Evolutionary conservation across 2,797 vertebrate genomes (phyloP).

Genomic region (Cercopithecus hamlyni): DNA sequence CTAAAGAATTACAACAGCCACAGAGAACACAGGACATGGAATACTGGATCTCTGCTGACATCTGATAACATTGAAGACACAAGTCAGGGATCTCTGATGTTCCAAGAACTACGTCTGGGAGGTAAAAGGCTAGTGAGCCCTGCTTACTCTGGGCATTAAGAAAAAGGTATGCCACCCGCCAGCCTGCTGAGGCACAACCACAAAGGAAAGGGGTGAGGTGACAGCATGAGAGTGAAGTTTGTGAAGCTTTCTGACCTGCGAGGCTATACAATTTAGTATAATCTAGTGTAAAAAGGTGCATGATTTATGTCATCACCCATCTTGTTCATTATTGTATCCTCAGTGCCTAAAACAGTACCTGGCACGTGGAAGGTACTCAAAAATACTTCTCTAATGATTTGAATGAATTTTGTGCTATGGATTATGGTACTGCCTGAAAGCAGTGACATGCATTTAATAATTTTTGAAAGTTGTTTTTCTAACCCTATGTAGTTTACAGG

Average conservation of each 20-base stretch:
- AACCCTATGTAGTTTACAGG: not conserved
- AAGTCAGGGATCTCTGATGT: not conserved
- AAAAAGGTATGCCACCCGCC: not conserved
- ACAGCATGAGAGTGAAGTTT: not conserved
- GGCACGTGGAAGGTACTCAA: not conserved
- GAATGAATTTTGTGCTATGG: not conserved
- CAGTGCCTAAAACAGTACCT: slow-evolving; percentile 4
- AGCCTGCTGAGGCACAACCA: too few species aligned
- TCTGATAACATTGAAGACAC: not conserved
- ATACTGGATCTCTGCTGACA: not conserved
- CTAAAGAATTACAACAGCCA: not conserved
- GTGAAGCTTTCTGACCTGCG: not conserved
- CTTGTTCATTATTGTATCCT: not conserved
- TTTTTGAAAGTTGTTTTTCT: not conserved
- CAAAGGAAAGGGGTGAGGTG: not conserved
- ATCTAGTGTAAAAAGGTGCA: not conserved
- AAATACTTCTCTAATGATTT: not conserved
- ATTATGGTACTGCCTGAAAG: not conserved
- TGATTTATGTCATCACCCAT: not conserved
- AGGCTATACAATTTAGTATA: not conserved
- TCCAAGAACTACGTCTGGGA: not conserved
- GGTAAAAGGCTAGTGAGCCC: not conserved
- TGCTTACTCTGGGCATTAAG: not conserved
- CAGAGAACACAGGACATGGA: not conserved
- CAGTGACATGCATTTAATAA: not conserved